Percentiles rank a stretch among this genome's conserved stretches.
Evolutionary conservation across 2,113 vertebrate genomes (phyloP).

Genomic region (Carettochelys insculpta): DNA sequence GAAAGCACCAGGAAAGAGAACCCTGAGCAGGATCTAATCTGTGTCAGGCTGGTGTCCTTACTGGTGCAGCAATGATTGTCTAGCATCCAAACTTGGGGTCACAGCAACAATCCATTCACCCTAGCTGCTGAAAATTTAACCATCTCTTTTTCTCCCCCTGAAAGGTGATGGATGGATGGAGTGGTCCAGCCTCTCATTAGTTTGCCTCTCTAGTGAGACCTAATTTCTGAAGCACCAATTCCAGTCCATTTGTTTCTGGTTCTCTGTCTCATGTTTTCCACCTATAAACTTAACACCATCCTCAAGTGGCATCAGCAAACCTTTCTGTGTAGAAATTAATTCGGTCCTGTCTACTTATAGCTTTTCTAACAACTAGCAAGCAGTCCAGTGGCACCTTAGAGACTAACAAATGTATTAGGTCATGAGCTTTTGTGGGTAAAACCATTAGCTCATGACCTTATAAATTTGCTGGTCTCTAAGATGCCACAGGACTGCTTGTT

Average conservation of each 20-base stretch:
- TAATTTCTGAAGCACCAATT: background rate
- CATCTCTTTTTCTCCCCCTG: background rate
- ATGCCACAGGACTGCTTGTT: too few species aligned
- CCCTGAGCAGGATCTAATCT: background rate
- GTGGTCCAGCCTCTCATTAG: background rate
- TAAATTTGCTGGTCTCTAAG: too few species aligned
- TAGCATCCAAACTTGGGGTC: background rate
- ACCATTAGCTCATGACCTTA: too few species aligned
- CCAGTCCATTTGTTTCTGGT: background rate
- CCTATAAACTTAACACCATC: background rate
- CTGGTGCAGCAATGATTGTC: background rate
- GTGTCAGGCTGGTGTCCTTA: background rate
- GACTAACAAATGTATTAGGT: too few species aligned
- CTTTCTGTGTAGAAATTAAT: background rate
- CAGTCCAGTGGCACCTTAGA: too few species aligned
- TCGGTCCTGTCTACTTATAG: background rate
- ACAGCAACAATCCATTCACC: background rate
- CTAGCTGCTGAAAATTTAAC: background rate
- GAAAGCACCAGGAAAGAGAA: background rate
- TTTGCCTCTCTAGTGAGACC: background rate
- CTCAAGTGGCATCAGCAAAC: background rate
- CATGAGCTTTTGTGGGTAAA: too few species aligned
- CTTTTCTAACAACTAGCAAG: too few species aligned
- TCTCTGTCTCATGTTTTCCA: background rate
- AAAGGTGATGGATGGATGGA: background rate